phyloP scores from a whole-genome alignment of 1,140 invertebrate genomes.

The Sycophaga agraensis region DNA sequence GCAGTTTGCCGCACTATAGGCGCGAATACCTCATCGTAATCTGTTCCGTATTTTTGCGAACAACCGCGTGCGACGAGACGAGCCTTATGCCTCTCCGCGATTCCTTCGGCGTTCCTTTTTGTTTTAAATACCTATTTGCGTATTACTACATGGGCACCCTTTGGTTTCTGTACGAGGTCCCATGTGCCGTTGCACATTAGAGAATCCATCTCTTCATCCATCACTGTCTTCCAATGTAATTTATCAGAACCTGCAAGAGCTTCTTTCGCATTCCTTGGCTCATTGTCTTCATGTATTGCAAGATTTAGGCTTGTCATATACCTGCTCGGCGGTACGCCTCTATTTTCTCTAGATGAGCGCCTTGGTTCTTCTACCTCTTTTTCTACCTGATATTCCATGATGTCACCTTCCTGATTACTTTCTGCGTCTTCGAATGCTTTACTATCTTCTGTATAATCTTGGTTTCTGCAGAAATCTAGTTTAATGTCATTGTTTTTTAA shows the following conservation, averaged over 20 bases:
- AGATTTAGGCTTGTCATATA: too few species aligned
- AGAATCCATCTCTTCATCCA: conserved; percentile 41
- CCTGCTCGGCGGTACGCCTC: too few species aligned
- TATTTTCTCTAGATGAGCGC: too few species aligned
- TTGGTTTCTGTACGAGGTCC: conserved; percentile 32
- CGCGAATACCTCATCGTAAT: conserved; percentile 22
- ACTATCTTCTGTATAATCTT: too few species aligned
- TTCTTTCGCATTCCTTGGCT: conserved; percentile 13
- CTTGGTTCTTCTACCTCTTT: too few species aligned
- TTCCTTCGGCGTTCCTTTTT: background rate
- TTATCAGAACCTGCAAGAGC: conserved; percentile 19
- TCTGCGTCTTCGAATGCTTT: too few species aligned
- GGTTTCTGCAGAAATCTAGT: too few species aligned
- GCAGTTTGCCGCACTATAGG: conserved; percentile 25
- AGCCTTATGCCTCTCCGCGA: background rate
- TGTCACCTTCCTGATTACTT: too few species aligned
- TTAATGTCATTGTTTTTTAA: too few species aligned
- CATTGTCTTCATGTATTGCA: too few species aligned
- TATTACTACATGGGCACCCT: background rate
- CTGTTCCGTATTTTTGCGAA: background rate
- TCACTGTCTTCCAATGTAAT: conserved; percentile 44
- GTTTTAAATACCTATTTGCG: conserved; percentile 12
- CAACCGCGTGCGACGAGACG: background rate
- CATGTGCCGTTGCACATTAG: conserved; percentile 44
- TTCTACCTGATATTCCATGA: too few species aligned